Percentiles rank a stretch among this genome's conserved stretches.
Conservation (phyloP, 2,888 invertebrate genomes). For the Drosophila pegasa region DNA sequence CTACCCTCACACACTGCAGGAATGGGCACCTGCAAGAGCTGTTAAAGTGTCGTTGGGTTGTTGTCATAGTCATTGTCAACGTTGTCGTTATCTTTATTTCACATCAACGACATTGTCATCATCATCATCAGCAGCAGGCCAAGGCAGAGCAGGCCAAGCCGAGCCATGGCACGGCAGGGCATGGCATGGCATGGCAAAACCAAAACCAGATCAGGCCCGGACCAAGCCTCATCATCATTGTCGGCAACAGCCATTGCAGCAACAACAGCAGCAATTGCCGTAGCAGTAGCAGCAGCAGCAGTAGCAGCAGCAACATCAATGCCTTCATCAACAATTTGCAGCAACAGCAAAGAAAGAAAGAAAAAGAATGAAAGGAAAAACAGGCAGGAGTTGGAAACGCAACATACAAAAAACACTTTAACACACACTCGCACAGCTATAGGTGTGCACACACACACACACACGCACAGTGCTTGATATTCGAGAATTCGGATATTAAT, state of each 20-base stretch:
- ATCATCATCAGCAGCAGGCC: conserved; percentile 48
- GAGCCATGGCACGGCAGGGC: conserved; percentile 1
- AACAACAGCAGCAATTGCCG: conserved; percentile 27
- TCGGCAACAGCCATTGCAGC: conserved; percentile 60
- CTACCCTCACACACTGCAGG: conserved; percentile 7
- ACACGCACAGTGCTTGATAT: conserved; percentile 22
- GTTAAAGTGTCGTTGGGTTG: conserved; percentile 77
- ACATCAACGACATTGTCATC: conserved; percentile 77
- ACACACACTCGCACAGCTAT: conserved; percentile 24
- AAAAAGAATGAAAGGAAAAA: conserved; percentile 51
- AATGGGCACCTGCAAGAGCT: conserved; percentile 71
- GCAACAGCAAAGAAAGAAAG: conserved; percentile 60
- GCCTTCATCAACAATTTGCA: conserved; percentile 79
- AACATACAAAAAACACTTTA: conserved; percentile 48
- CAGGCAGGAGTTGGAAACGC: conserved; percentile 48
- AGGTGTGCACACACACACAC: conserved; percentile 5
- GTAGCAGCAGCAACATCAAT: conserved; percentile 48
- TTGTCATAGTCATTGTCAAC: conserved; percentile 78
- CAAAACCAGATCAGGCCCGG: conserved; percentile 11
- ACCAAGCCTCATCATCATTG: conserved; percentile 65
- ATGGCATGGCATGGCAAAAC: conserved; percentile 6
- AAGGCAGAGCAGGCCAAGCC: conserved; percentile 4
- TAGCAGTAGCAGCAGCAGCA: conserved; percentile 7
- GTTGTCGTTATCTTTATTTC: conserved; percentile 80
- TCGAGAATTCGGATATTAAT: conserved; percentile 60